Evolutionary conservation across 2,888 invertebrate species (phyloP).

Genomic region (Noctuana brunneofusca): DNA sequence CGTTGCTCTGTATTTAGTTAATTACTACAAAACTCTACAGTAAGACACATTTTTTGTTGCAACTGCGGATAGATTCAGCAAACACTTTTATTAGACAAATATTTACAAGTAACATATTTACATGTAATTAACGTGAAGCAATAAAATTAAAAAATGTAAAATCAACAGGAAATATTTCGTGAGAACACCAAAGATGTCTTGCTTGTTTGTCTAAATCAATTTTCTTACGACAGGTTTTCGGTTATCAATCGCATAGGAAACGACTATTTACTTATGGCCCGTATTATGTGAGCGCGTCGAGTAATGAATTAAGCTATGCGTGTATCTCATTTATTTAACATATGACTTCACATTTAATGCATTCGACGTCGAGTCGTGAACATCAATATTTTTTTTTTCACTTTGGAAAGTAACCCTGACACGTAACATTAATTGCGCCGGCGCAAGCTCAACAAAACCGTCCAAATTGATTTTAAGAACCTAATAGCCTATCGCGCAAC

Average conservation of each 20-base stretch:
- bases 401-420: conserved; percentile 61
- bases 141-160: conserved; percentile 30
- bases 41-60: not conserved
- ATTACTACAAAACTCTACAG: not conserved
- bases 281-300: conserved; percentile 23
- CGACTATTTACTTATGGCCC: conserved; percentile 29
- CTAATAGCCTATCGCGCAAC: conserved; percentile 65
- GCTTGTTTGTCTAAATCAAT: conserved; percentile 35
- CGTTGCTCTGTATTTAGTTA: conserved; percentile 41
- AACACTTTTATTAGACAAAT: too few relatives aligned
- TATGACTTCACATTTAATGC: conserved; percentile 67
- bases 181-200: conserved; percentile 27
- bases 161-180: conserved; percentile 32
- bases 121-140: conserved; percentile 17
- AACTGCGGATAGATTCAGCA: not conserved
- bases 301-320: conserved; percentile 55
- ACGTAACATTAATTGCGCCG: conserved; percentile 70
- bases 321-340: conserved; percentile 66
- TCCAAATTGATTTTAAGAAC: conserved; percentile 73
- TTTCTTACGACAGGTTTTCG: conserved; percentile 36
- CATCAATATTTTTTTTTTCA: conserved; percentile 64
- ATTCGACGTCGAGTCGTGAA: conserved; percentile 68
- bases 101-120: conserved; percentile 9
- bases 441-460: conserved; percentile 58
- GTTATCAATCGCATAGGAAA: conserved; percentile 33